Evolutionary conservation across 2,113 vertebrate genomes (phyloP), one percentile per base, ranked within the genome.

Genomic region (Sebastes schlegelii): DNA sequence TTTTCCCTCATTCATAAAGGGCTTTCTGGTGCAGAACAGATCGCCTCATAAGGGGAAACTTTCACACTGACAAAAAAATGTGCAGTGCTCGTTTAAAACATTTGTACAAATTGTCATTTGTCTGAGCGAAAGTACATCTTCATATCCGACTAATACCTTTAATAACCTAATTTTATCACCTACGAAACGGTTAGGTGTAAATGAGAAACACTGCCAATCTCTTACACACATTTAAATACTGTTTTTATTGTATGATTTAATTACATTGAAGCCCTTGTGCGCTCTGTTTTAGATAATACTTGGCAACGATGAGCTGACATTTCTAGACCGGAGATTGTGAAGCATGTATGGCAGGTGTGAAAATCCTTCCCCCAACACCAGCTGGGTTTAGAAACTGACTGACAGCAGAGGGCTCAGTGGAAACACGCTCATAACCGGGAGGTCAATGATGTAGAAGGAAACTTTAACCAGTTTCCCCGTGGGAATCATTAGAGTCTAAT

Each of bases 401-500:
- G 84, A 74, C 70, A 57, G 70, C 62, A 66, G 19, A 64, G 57
- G 60, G 60, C 72, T 51, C 11, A 1, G 49, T 0, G 13, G 72
- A 82, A 85, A 65, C 75, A 21, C 26, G 64, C 67, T 72, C 60
- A 58, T 72, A 79, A 84, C 82, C 69, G 0, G 7, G 69, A 77
- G 85, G 88, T 88, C 88, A 81, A 68, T 19, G 42, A 78, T 63
- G 82, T 71, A 52, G 80, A 82, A 4, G 55, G 45, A 81, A 82
- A 83, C 68, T 82, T 86, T 70, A 73, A 80, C 81, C 16, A 8
- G 12, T 65, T 42, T 40, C 61, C 87, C 62, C 68, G 1, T 3
- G 76, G 80, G 79, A 84, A 82, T 45, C 75, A 86, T 91, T 91
- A 86, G 72, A 52, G 51, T 40, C 80, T 82, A 68, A 89, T 87